phyloP scores from a whole-genome alignment of 1,140 invertebrate species.

The Rhynchophorus ferrugineus region DNA sequence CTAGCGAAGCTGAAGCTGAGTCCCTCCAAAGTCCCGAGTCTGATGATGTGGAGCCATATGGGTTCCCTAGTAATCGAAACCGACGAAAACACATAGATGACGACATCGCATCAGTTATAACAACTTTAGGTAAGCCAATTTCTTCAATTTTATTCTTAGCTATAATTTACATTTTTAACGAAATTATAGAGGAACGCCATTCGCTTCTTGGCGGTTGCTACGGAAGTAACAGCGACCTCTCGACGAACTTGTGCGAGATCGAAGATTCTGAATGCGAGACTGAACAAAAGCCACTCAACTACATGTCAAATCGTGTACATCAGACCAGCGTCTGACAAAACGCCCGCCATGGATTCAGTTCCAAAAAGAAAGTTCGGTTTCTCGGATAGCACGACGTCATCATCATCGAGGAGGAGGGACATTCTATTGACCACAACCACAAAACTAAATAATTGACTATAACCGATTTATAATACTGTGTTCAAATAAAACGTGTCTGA shows the following conservation, averaged over 20 bases:
- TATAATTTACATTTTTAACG: conserved; percentile 3
- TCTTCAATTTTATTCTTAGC: too few species aligned
- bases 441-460: too few species aligned
- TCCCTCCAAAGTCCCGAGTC: conserved; percentile 39
- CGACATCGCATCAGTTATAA: conserved; percentile 50
- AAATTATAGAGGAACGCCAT: conserved; percentile 58
- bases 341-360: conserved; percentile 16
- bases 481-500: neutral
- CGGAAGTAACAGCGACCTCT: conserved; percentile 75
- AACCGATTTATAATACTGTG: neutral
- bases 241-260: conserved; percentile 83
- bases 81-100: conserved; percentile 49
- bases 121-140: conserved; percentile 43
- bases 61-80: conserved; percentile 56
- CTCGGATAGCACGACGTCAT: conserved; percentile 30
- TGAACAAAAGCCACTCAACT: conserved; percentile 49
- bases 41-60: conserved; percentile 58
- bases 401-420: conserved; percentile 15
- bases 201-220: conserved; percentile 61
- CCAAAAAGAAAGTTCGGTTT: conserved; percentile 25
- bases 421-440: too few species aligned
- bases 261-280: conserved; percentile 79
- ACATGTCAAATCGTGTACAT: conserved; percentile 45
- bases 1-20: conserved; percentile 46
- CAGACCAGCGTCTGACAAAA: conserved; percentile 53